Evolutionary conservation across 2,113 vertebrate genomes (phyloP), one percentile per base, ranked within the genome.

Genomic region (Lepisosteus osseus): DNA sequence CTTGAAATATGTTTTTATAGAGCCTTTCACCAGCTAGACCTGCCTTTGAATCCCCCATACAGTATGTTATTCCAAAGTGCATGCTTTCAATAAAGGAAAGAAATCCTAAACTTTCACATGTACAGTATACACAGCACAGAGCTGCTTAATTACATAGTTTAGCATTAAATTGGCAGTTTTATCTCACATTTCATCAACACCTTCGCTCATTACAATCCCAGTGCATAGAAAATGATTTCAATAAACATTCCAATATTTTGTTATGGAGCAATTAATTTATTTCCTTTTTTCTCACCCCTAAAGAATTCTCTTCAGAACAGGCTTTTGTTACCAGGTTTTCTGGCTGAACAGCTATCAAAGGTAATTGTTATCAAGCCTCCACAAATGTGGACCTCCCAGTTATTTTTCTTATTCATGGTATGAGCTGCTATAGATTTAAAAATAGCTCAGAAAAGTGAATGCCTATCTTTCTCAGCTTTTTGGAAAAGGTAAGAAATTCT

Each of bases 281-380:
- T 74, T 9, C 47, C 47, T 9, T 61, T 66, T 61, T 62, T 56
- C 68, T 59, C 69, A 54, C 15, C 41, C 55, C n/a, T 63, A 54
- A 55, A 64, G 78, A 70, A 80, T 80, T 75, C 71, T 29, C 29
- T 61, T 65, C 29, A 43, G 71, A 68, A 72, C 54, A 68, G 54
- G 54, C 72, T 67, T 75, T 77, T 75, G 74, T 67, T 67, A 54
- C 13, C 56, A 42, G 54, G 66, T 68, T 70, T 76, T 74, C 73
- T 59, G 74, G 73, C 61, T 69, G 68, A 78, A 73, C 59, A 70
- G 72, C 73, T 57, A 73, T 71, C 69, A 78, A 78, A 65, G 73
- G 75, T 70, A 71, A 63, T 54, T 73, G 67, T 15, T 54, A 73
- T 73, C 64, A 55, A 67, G 55, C 68, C 66, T 64, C 59, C 54